A percentile compares a stretch with the other conserved stretches of the same genome.
phyloP scores from a whole-genome alignment of 2,888 invertebrate species.

The Microctonus aethiopoides region DNA sequence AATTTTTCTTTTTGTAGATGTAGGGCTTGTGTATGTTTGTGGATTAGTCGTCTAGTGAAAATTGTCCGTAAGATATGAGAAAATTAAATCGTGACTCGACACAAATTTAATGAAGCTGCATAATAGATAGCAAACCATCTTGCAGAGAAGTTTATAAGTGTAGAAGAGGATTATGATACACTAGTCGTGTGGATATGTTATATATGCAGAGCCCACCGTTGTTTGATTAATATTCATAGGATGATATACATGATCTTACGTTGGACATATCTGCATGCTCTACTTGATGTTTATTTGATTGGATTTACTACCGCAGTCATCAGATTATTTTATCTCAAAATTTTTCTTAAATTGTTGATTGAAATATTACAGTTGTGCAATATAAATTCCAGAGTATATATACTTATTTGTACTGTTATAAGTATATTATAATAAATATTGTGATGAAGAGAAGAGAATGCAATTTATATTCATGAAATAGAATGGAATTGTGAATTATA shows the following conservation, averaged over 20 bases:
- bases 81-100: conserved; percentile 30
- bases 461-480: too few species aligned
- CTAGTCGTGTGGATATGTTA: too few species aligned
- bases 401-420: too few species aligned
- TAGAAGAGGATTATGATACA: conserved; percentile 1
- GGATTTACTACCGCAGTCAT: conserved; percentile 3
- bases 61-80: not conserved
- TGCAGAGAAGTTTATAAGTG: conserved; percentile 32
- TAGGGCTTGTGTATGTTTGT: not conserved
- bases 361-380: not conserved
- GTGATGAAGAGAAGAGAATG: too few species aligned
- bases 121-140: conserved; percentile 26
- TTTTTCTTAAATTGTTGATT: too few species aligned
- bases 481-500: too few species aligned
- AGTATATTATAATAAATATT: too few species aligned
- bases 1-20: not conserved
- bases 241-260: too few species aligned
- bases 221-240: conserved; percentile 51
- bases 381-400: too few species aligned
- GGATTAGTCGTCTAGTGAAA: not conserved
- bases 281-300: conserved; percentile 49
- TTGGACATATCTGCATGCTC: too few species aligned
- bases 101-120: conserved; percentile 30
- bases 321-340: too few species aligned
- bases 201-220: conserved; percentile 4